phyloP scores from a whole-genome alignment of 2,888 invertebrate genomes.

The Lepeophtheirus nordmannii region DNA sequence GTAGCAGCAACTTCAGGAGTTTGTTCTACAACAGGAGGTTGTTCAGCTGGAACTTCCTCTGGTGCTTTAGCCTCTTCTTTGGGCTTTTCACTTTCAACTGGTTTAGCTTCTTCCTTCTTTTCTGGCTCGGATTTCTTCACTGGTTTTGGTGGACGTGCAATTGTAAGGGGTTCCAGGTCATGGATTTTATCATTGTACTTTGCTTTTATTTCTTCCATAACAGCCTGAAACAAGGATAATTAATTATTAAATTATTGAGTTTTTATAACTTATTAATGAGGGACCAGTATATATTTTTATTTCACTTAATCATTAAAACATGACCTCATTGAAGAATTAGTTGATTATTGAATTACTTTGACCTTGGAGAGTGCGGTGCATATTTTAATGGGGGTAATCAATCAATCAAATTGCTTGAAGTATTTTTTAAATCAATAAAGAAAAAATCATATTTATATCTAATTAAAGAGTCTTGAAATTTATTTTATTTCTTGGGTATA shows the following conservation, averaged over 20 bases:
- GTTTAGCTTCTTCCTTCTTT: neutral
- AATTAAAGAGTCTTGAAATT: neutral
- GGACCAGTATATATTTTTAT: no score
- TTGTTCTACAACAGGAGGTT: neutral
- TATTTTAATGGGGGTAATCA: no score
- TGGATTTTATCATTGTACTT: conserved; percentile 17
- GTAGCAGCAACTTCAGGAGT: neutral
- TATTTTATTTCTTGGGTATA: neutral
- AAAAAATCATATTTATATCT: no score
- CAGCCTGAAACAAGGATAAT: neutral
- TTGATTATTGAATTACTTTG: no score
- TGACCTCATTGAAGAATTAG: no score
- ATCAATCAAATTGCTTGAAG: no score
- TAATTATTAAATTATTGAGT: no score
- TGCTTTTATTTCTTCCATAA: conserved; percentile 14
- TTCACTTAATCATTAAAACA: no score
- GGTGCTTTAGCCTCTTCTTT: neutral
- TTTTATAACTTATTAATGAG: no score
- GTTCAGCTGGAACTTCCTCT: neutral
- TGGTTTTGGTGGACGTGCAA: neutral
- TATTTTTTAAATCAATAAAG: no score
- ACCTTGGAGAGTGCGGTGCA: no score
- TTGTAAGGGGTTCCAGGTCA: conserved; percentile 19
- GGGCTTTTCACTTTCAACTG: neutral
- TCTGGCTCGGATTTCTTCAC: neutral